Percentiles rank a stretch among this genome's conserved stretches.
phyloP scores from a whole-genome alignment of 2,113 vertebrate genomes.

The Microtus montanus region DNA sequence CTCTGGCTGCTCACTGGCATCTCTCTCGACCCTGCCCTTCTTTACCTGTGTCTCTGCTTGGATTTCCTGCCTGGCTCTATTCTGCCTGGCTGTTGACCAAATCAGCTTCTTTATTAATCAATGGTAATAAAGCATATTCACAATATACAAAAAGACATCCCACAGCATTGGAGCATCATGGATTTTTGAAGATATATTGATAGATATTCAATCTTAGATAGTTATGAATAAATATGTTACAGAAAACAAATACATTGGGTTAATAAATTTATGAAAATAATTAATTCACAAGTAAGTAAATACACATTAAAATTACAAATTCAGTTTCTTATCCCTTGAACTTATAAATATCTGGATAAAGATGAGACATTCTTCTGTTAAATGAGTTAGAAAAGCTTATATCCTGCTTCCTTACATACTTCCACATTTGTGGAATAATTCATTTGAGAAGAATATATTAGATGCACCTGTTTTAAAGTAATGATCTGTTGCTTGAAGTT shows the following conservation, averaged over 20 bases:
- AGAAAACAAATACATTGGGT: not conserved
- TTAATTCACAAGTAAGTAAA: not conserved
- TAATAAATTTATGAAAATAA: not conserved
- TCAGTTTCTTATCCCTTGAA: not conserved
- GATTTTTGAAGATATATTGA: not conserved
- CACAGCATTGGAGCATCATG: not conserved
- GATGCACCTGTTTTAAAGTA: not conserved
- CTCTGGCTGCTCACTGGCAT: no score
- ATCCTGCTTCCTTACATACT: not conserved
- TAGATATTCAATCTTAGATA: not conserved
- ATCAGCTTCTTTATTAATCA: no score
- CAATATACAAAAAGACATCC: no score
- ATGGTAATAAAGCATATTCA: no score
- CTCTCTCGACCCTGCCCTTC: no score
- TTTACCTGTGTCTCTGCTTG: no score
- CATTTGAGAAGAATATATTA: not conserved
- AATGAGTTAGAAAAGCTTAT: not conserved
- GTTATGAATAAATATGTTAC: not conserved
- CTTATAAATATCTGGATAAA: not conserved
- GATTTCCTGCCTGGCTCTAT: no score
- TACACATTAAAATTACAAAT: not conserved
- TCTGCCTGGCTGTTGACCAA: no score
- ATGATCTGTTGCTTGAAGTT: not conserved
- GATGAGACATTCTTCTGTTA: not conserved
- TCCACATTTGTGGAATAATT: not conserved